Evolutionary conservation across 2,113 vertebrate species (phyloP).

Genomic region (Centropus unirufus): DNA sequence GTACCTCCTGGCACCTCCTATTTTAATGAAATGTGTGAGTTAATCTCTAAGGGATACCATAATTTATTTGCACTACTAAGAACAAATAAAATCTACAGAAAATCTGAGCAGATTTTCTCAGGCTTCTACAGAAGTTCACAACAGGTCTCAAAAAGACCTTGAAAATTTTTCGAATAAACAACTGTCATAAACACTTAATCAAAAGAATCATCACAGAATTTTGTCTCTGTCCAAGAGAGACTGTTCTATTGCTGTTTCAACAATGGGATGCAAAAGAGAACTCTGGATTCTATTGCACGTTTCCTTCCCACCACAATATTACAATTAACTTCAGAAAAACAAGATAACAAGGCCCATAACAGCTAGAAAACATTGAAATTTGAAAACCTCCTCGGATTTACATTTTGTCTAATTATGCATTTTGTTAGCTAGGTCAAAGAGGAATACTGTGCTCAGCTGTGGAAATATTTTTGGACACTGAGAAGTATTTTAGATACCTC

Average conservation of each 20-base stretch:
- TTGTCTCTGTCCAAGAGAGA: neutral
- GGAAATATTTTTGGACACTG: neutral
- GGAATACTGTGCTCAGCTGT: neutral
- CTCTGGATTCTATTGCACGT: neutral
- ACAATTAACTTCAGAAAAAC: neutral
- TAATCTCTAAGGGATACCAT: neutral
- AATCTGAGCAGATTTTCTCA: neutral
- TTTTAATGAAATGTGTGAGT: neutral
- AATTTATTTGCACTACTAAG: neutral
- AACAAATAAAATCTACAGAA: neutral
- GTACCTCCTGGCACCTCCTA: rapidly evolving
- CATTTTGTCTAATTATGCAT: neutral
- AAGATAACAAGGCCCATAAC: neutral
- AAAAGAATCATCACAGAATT: neutral
- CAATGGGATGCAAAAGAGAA: neutral
- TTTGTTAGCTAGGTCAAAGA: neutral
- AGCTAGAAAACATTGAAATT: neutral
- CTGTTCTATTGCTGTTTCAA: neutral
- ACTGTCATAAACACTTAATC: neutral
- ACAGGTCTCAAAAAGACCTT: neutral
- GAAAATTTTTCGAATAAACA: neutral
- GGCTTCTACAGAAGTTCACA: neutral
- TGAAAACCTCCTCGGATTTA: neutral
- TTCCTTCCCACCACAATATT: neutral
- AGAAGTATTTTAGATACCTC: neutral